Evolutionary conservation across 2,797 vertebrate genomes (phyloP).

Genomic region (Gymnopithys bicolor): DNA sequence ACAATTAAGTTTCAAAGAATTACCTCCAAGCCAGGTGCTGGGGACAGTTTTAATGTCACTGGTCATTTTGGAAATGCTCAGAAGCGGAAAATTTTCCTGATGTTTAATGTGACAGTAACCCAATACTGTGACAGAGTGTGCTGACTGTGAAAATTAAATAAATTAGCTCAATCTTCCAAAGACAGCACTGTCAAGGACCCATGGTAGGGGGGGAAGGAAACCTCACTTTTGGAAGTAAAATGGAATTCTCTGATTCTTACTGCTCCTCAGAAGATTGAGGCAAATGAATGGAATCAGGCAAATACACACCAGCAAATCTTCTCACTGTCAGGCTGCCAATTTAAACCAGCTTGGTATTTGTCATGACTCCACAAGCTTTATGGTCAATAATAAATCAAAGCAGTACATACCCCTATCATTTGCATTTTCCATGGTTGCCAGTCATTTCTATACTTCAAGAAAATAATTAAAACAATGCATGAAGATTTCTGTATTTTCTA

Average conservation of each 20-base stretch:
- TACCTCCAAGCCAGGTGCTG: constrained; percentile 16
- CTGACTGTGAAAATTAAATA: constrained; percentile 80
- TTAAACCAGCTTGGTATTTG: background rate
- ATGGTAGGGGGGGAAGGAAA: background rate
- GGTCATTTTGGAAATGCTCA: constrained; percentile 21
- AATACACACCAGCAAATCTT: constrained; percentile 68
- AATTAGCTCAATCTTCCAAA: constrained; percentile 77
- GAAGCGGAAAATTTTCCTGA: constrained; percentile 72
- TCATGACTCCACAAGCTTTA: background rate
- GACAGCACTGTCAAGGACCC: background rate
- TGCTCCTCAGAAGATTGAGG: background rate
- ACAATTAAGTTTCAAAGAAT: background rate
- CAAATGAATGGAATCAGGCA: constrained; percentile 24
- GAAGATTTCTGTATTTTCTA: background rate
- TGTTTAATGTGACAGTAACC: constrained; percentile 39
- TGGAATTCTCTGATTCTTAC: background rate
- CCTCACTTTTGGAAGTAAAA: background rate
- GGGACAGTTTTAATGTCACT: background rate
- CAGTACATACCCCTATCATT: background rate
- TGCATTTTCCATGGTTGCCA: background rate
- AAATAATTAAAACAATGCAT: background rate
- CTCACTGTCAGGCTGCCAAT: background rate
- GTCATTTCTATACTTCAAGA: background rate
- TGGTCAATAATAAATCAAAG: background rate
- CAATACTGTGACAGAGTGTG: constrained; percentile 54